Evolutionary conservation across 1,140 invertebrate species (phyloP).

Genomic region (Bradynema listronoti): DNA sequence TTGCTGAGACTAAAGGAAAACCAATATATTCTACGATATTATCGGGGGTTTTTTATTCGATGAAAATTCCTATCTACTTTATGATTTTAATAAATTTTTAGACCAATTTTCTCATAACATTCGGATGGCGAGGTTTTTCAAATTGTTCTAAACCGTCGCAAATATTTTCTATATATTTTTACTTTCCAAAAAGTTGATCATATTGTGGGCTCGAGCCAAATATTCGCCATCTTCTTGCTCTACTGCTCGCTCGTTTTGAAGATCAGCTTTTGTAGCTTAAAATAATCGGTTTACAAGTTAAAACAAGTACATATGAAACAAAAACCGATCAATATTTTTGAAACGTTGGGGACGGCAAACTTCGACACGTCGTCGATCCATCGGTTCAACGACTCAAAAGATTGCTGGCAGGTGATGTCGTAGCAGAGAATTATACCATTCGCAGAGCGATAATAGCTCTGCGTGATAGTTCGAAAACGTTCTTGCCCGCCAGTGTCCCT

Average conservation of each 20-base stretch:
- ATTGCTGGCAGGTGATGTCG: conserved; percentile 82
- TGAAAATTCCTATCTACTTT: too few relatives aligned
- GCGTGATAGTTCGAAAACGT: conserved; percentile 68
- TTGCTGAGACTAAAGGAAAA: conserved; percentile 45
- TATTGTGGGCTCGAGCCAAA: conserved; percentile 38
- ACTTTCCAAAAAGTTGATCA: conserved; percentile 43
- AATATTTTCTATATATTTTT: too few relatives aligned
- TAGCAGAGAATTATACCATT: conserved; percentile 71
- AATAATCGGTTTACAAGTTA: neutral
- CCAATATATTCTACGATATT: too few relatives aligned
- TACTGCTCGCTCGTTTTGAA: conserved; percentile 37
- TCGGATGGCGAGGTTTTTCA: too few relatives aligned
- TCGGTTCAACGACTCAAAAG: conserved; percentile 77
- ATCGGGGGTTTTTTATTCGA: too few relatives aligned
- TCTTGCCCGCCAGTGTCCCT: conserved; percentile 80
- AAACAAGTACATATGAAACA: conserved; percentile 13
- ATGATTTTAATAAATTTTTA: too few relatives aligned
- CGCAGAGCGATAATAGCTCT: conserved; percentile 65
- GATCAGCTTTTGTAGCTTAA: conserved; percentile 50
- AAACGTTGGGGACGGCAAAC: conserved; percentile 81
- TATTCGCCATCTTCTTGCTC: conserved; percentile 45
- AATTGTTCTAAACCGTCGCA: too few relatives aligned
- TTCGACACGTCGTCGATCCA: conserved; percentile 89
- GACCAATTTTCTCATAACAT: too few relatives aligned
- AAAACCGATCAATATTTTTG: conserved; percentile 76